phyloP scores from a whole-genome alignment of 2,888 invertebrate genomes.

The Polyploca ridens region DNA sequence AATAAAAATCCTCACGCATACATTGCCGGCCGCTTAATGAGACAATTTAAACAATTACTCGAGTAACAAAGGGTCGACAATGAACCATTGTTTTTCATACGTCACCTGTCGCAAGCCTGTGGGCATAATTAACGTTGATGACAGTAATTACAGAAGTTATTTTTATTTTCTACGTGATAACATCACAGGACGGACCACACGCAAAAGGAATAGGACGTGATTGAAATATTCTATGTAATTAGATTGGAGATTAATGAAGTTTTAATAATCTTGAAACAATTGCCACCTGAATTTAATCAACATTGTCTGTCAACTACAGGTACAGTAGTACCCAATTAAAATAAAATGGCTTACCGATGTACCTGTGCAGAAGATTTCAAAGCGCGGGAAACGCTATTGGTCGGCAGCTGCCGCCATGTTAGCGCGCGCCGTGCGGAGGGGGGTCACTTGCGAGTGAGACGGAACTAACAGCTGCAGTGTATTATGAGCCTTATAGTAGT shows the following conservation, averaged over 20 bases:
- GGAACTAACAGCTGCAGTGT: too few relatives aligned
- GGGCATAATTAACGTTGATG: constrained; percentile 64
- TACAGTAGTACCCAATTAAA: too few relatives aligned
- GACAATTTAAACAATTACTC: constrained; percentile 64
- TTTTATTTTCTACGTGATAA: constrained; percentile 39
- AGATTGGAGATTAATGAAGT: not conserved
- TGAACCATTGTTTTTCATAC: constrained; percentile 61
- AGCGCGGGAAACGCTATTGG: too few relatives aligned
- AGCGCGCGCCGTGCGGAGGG: too few relatives aligned
- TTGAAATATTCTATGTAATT: not conserved
- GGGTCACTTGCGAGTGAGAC: too few relatives aligned
- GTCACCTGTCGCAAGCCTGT: constrained; percentile 56
- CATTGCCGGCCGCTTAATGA: constrained; percentile 51
- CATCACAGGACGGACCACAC: constrained; percentile 19
- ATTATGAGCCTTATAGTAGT: too few relatives aligned
- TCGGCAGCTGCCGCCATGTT: too few relatives aligned
- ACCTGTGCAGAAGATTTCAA: too few relatives aligned
- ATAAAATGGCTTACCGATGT: too few relatives aligned
- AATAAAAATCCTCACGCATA: constrained; percentile 36
- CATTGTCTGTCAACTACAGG: not conserved
- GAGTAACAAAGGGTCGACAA: constrained; percentile 56
- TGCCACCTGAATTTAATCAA: not conserved
- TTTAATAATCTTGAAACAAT: not conserved
- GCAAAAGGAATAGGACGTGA: constrained; percentile 18
- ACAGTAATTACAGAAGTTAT: constrained; percentile 57